phyloP scores from a whole-genome alignment of 2,888 invertebrate species.

The Nymphalis c-album region DNA sequence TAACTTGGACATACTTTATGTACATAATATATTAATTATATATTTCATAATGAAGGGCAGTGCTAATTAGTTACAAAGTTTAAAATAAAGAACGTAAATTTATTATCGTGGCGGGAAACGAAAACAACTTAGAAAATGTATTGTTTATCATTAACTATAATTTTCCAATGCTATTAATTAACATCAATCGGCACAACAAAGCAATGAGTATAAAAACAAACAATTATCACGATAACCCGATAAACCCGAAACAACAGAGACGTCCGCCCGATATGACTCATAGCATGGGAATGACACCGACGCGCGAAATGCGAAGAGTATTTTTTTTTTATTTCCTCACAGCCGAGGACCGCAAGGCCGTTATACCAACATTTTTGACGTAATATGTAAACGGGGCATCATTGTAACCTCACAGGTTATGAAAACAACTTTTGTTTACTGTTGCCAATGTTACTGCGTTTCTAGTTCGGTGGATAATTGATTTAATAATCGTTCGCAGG shows the following conservation, averaged over 20 bases:
- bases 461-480: constrained; percentile 53
- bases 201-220: constrained; percentile 60
- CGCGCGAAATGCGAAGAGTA: constrained; percentile 44
- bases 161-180: constrained; percentile 20
- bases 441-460: constrained; percentile 49
- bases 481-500: constrained; percentile 51
- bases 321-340: constrained; percentile 35
- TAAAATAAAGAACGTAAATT: constrained; percentile 5
- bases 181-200: constrained; percentile 43
- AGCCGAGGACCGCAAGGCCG: constrained; percentile 53
- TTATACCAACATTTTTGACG: constrained; percentile 52
- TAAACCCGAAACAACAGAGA: constrained; percentile 47
- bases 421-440: constrained; percentile 44
- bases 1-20: neutral
- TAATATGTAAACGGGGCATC: constrained; percentile 49
- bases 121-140: constrained; percentile 11
- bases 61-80: neutral
- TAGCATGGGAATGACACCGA: constrained; percentile 56
- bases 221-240: constrained; percentile 52
- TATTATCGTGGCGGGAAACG: constrained; percentile 10
- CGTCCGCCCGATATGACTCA: constrained; percentile 60
- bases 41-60: neutral
- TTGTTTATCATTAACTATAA: constrained; percentile 14
- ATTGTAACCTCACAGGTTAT: constrained; percentile 49
- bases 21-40: neutral